phyloP scores from a whole-genome alignment of 2,113 vertebrate genomes.

The Thymallus thymallus region DNA sequence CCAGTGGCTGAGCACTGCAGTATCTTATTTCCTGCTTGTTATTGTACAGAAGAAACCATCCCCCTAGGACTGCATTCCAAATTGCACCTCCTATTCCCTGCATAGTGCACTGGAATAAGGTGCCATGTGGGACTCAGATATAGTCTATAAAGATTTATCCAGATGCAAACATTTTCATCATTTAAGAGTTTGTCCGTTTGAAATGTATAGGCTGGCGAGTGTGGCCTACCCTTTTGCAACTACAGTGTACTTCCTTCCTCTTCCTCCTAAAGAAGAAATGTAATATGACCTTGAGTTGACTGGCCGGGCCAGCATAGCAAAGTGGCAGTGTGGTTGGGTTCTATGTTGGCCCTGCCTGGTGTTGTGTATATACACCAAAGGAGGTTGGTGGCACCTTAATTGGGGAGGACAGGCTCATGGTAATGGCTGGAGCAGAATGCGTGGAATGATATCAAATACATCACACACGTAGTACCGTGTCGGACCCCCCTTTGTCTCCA shows the following conservation, averaged over 20 bases:
- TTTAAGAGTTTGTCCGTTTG: conserved; percentile 31
- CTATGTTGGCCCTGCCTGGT: conserved; percentile 19
- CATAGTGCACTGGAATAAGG: too few relatives aligned
- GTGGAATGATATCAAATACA: too few relatives aligned
- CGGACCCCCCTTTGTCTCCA: too few relatives aligned
- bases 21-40: conserved; percentile 51
- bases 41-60: conserved; percentile 41
- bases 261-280: conserved; percentile 26
- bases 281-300: conserved; percentile 49
- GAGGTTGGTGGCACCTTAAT: too few relatives aligned
- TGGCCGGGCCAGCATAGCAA: background rate
- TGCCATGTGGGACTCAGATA: too few relatives aligned
- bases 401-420: too few relatives aligned
- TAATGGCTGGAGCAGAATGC: too few relatives aligned
- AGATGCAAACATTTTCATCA: conserved; percentile 48
- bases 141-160: conserved; percentile 45
- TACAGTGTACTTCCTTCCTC: conserved; percentile 16
- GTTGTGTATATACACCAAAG: background rate
- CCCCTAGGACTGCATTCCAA: conserved; percentile 17
- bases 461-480: too few relatives aligned
- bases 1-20: conserved; percentile 8
- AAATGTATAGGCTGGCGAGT: conserved; percentile 31
- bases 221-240: background rate
- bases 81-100: too few relatives aligned
- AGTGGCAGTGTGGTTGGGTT: conserved; percentile 12